Percentiles rank a stretch among this genome's conserved stretches.
Conservation (phyloP, 2,113 vertebrate genomes). For the Pseudopipra pipra region DNA sequence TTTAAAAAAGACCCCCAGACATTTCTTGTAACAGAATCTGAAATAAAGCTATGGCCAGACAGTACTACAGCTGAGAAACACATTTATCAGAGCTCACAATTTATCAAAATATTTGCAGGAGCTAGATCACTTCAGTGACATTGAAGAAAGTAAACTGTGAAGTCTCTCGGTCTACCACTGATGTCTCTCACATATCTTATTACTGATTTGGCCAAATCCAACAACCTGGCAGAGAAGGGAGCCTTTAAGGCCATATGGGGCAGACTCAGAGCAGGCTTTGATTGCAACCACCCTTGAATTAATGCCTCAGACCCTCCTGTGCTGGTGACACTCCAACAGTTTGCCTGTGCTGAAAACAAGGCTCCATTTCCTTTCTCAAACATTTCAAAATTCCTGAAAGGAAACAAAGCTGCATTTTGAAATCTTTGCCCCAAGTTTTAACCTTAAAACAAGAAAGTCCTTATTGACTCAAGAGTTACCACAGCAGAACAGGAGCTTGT, state of each 20-base stretch:
- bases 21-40: background rate
- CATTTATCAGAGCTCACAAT: background rate
- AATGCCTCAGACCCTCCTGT: background rate
- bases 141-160: background rate
- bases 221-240: background rate
- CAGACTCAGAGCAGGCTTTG: background rate
- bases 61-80: background rate
- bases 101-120: background rate
- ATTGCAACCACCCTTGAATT: background rate
- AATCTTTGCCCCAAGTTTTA: background rate
- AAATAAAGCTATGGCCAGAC: background rate
- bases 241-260: background rate
- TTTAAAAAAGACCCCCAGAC: background rate
- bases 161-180: background rate
- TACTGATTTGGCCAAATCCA: background rate
- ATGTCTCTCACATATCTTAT: background rate
- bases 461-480: background rate
- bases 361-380: background rate
- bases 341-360: background rate
- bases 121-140: background rate
- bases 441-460: background rate
- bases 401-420: rapidly evolving
- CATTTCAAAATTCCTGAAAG: background rate
- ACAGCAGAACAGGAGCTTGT: background rate
- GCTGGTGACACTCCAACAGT: background rate